A percentile compares a stretch with the other conserved stretches of the same genome.
These are phyloP conservation scores for Thaumatotibia leucotreta DNA, from an alignment of 1,140 invertebrate species.

Conservation along the genomic window DNA sequence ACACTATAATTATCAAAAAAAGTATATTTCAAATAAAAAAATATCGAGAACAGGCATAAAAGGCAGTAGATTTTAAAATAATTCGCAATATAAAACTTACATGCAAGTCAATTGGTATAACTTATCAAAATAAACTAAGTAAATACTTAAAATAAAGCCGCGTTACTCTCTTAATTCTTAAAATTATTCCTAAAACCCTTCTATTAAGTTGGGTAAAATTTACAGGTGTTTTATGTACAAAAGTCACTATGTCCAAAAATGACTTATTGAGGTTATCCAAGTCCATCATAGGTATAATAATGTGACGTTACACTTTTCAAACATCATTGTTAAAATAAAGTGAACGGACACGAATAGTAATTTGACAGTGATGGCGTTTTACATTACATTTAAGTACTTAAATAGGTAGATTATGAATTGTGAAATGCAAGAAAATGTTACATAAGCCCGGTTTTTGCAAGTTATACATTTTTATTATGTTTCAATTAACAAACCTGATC, in stretches of 20 bases:
- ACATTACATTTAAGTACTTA: no score
- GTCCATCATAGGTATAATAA: neutral
- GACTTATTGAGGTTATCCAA: neutral
- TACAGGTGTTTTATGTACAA: constrained; percentile 44
- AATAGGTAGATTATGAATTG: no score
- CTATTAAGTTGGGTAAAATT: constrained; percentile 44
- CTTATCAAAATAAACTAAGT: constrained; percentile 24
- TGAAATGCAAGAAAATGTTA: no score
- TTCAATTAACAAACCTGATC: no score
- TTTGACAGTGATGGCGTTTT: no score
- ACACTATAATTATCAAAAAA: constrained; percentile 47
- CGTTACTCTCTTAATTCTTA: neutral
- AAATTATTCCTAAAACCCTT: neutral
- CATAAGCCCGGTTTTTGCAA: no score
- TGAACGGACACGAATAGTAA: no score
- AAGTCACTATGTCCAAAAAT: constrained; percentile 12
- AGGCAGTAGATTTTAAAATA: constrained; percentile 55
- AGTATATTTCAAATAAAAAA: constrained; percentile 68
- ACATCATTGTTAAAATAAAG: no score
- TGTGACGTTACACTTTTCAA: no score
- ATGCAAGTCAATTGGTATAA: constrained; percentile 45
- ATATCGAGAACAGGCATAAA: constrained; percentile 52
- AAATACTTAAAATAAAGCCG: constrained; percentile 11
- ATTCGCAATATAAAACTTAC: constrained; percentile 37
- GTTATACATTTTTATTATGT: no score